Evolutionary conservation across 2,797 vertebrate species (phyloP).

Genomic region (Eidolon dupreanum): DNA sequence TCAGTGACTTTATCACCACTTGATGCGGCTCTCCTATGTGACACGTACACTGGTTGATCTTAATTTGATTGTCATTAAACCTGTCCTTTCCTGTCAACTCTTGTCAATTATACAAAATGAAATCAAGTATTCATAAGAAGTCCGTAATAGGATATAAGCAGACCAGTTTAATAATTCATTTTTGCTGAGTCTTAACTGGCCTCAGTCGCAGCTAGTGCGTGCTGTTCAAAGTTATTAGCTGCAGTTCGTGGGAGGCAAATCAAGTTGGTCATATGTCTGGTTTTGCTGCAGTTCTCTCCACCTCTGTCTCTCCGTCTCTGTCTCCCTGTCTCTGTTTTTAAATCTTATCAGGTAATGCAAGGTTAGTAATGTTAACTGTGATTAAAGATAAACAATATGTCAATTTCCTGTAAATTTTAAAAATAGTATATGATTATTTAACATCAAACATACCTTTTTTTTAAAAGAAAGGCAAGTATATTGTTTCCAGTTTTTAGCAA

Average conservation of each 20-base stretch:
- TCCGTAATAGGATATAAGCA: constrained; percentile 92
- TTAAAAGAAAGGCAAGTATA: not conserved
- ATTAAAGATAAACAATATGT: not conserved
- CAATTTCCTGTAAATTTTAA: not conserved
- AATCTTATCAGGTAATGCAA: not conserved
- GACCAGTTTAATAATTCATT: constrained; percentile 98
- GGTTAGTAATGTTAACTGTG: not conserved
- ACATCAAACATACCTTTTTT: not conserved
- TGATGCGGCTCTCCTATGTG: constrained; percentile 83
- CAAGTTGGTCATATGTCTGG: constrained; percentile 86
- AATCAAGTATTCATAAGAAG: constrained; percentile 98
- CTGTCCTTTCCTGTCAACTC: constrained; percentile 90
- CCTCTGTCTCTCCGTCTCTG: not conserved
- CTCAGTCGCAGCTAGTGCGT: constrained; percentile 91
- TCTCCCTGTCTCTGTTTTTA: not conserved
- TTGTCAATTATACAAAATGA: constrained; percentile 97
- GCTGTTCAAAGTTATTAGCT: constrained; percentile 90
- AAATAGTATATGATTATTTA: not conserved
- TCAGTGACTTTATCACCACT: constrained; percentile 83
- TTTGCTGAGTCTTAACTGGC: constrained; percentile 91
- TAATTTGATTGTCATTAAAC: constrained; percentile 88
- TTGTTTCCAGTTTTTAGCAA: not conserved
- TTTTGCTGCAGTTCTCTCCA: constrained; percentile 50
- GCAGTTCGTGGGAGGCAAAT: constrained; percentile 88
- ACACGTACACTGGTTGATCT: constrained; percentile 86